Base-by-base conservation (phyloP, 30 jellyfish, hydroid and myxozoan genomes). In the Phacellophora camtschatica region DNA sequence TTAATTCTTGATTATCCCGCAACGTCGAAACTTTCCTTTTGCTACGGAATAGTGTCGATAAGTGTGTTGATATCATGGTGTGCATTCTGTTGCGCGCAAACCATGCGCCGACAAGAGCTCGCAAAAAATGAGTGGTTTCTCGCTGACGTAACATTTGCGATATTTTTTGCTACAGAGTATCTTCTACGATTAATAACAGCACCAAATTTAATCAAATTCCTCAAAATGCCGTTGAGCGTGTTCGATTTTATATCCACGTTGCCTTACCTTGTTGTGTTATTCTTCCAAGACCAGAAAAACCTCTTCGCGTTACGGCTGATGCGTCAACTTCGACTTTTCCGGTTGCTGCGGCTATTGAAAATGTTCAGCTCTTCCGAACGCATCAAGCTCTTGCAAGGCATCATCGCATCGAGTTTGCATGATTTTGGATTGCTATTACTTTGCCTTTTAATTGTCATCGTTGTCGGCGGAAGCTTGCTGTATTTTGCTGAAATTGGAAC, bases 381-480 rank as follows among this genome's bases (percentile, higher is more conserved):
- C 19, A 54, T 79, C 34, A 63, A 63, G 31, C 32, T 70, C 13
- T 63, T 87, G 4, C 36, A 50, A 51, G 69, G 42, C 55, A 78
- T 77, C 13, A 50, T 87, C 65, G 84, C 90, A 7, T 77, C 96
- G 33, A 87, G 96, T 35, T 70, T 80, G 9, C 36, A 77, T 16
- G 96, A 87, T 27, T 23, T 87, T 6, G 86, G 81, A 18, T 65
- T 87, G 39, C 82, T 87, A 16, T 55, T 87, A 11, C 48, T 87
- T 10, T 87, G 96, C 41, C 58, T 87, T 25, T 29, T 87, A 15
- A 77, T 87, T 23, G 93, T 76, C 32, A 88, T 87, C 22, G 55
- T 76, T 2, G 50, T 87, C 29, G 96, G 96, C 12, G 96, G 77
- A 5, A 77, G 93, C 45, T 27, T 87, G 68, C 74, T 87, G 30